Conservation (phyloP, 2,797 vertebrate genomes). For the Tapera naevia region DNA sequence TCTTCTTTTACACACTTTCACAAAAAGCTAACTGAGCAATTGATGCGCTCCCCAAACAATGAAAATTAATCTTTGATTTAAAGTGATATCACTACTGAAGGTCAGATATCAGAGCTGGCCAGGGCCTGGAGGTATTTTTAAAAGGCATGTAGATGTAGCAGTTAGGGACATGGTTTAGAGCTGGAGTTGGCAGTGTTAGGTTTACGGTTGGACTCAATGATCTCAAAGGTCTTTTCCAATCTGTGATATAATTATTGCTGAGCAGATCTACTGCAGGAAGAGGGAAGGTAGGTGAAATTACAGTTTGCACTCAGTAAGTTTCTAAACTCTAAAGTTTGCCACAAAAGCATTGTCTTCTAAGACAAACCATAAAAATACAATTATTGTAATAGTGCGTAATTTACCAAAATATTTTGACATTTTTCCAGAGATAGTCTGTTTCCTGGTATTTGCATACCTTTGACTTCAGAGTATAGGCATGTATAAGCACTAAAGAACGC, state of each 20-base stretch:
- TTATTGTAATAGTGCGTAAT: not conserved
- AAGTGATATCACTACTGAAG: too few relatives aligned
- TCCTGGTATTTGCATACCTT: slow-evolving; percentile 19
- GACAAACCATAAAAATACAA: slow-evolving; percentile 9
- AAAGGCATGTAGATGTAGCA: too few relatives aligned
- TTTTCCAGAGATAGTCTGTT: slow-evolving; percentile 6
- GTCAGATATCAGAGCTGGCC: too few relatives aligned
- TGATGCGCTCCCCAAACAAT: not conserved
- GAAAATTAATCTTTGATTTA: not conserved
- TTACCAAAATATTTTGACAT: slow-evolving; percentile 32
- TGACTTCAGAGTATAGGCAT: not conserved
- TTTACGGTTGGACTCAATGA: too few relatives aligned
- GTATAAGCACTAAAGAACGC: not conserved
- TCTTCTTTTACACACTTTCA: not conserved
- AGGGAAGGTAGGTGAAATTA: not conserved
- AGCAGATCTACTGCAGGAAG: not conserved
- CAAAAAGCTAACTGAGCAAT: not conserved
- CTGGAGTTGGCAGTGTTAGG: too few relatives aligned
- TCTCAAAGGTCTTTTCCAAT: too few relatives aligned
- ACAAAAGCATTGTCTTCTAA: slow-evolving; percentile 20
- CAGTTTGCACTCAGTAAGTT: not conserved
- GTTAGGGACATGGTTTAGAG: too few relatives aligned
- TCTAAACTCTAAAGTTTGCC: not conserved
- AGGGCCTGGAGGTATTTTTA: too few relatives aligned
- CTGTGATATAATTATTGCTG: not conserved